A percentile compares a stretch with the other conserved stretches of the same genome.
Conservation (phyloP, 2,113 vertebrate species). For the Echinops telfairi region DNA sequence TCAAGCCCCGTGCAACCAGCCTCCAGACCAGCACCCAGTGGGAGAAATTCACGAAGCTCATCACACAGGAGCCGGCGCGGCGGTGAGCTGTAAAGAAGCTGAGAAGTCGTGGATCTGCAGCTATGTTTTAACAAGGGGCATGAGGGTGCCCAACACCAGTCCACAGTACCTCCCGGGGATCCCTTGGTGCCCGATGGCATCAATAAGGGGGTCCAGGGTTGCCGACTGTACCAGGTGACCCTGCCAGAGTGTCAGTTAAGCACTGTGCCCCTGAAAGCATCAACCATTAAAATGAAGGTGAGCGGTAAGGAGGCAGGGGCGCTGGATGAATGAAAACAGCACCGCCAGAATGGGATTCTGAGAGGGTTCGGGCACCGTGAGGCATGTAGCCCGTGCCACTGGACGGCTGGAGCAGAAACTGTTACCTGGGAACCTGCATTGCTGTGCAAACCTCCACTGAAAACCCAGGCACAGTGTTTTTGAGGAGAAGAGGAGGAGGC, state of each 20-base stretch:
- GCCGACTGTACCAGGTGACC: too few species aligned
- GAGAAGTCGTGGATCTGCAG: background rate
- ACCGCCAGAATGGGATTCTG: background rate
- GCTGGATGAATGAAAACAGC: background rate
- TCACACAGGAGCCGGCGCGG: rapidly evolving
- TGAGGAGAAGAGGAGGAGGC: background rate
- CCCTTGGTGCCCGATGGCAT: background rate
- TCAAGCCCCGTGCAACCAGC: background rate
- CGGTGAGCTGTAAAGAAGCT: background rate
- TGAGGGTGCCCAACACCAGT: too few species aligned
- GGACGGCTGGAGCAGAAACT: background rate
- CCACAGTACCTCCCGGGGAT: too few species aligned
- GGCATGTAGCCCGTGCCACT: background rate
- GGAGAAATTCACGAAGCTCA: background rate
- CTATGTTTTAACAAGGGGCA: background rate
- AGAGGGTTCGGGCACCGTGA: background rate
- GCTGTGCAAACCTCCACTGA: background rate
- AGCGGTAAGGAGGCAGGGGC: background rate
- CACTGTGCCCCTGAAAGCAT: background rate
- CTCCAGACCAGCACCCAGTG: background rate
- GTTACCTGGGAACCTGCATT: background rate
- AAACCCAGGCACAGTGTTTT: background rate
- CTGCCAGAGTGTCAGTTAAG: too few species aligned
- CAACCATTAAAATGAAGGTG: background rate
- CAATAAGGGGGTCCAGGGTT: too few species aligned